phyloP scores from a whole-genome alignment of 1,140 invertebrate species.

The Trialeurodes vaporariorum region DNA sequence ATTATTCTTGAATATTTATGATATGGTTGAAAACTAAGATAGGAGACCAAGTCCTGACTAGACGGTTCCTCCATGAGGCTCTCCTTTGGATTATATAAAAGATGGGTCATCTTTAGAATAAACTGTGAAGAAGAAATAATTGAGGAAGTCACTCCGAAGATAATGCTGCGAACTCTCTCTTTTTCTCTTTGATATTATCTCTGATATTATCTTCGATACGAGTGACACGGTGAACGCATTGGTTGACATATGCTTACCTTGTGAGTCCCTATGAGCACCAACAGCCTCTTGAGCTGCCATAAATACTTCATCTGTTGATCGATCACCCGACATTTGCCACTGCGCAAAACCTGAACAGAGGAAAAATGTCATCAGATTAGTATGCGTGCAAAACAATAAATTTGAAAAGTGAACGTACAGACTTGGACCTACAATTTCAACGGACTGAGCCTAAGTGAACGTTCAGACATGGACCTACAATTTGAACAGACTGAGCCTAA shows the following conservation, averaged over 20 bases:
- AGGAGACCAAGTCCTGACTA: no score
- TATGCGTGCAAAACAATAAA: no score
- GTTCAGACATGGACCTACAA: no score
- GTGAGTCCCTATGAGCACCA: conserved; percentile 57
- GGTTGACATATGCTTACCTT: conserved; percentile 46
- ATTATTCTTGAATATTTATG: no score
- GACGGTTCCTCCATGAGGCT: no score
- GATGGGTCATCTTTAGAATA: no score
- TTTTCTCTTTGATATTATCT: not conserved
- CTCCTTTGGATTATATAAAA: no score
- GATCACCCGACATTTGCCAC: conserved; percentile 44
- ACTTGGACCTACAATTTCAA: no score
- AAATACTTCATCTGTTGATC: conserved; percentile 50
- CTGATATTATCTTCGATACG: not conserved
- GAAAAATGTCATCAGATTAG: conserved; percentile 10
- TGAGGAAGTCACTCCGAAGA: not conserved
- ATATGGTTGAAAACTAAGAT: no score
- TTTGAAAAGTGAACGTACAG: no score
- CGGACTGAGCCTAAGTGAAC: no score
- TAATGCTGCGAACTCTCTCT: not conserved
- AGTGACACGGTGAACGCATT: not conserved
- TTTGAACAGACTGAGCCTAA: no score
- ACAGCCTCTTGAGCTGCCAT: conserved; percentile 53
- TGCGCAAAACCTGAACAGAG: conserved; percentile 39
- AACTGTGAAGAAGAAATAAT: not conserved